Base-by-base conservation (phyloP, 2,113 vertebrate genomes). In the Numida meleagris region DNA sequence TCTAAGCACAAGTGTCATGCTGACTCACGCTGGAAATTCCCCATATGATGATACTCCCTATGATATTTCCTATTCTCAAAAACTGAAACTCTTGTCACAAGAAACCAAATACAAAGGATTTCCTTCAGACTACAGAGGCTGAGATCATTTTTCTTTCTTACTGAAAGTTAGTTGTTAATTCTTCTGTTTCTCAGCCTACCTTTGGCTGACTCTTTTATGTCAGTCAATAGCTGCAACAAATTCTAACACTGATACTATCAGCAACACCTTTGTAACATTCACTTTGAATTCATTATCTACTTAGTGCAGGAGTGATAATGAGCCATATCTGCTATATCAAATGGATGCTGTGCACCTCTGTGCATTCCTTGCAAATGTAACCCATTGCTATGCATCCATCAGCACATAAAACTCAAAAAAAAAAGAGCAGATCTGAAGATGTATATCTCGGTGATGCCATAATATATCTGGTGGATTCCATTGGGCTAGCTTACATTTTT, bases 21-120 rank as follows among this genome's bases (percentile, higher is more conserved):
- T 90, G 86, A 93, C 34, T 91, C 85, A 95, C 48, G 17, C 82
- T 65, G 43, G n/a, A 95, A 73, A 78, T 91, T 93, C 94, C 86
- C 68, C 65, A 75, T 34, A 53, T 61, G 61, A 75, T 0, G 0
- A 36, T 68, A 36, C 36, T 76, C 61, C 16, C 42, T 71, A 42
- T 0, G 2, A 24, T 10, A 84, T 68, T 89, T 81, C 58, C 65
- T 84, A 3, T 72, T 72, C 51, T 90, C 48, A 61, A 71, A 88
- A 88, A 65, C 38, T 43, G 38, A 66, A 66, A 58, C 31, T 29
- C 20, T 74, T 34, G 36, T 83, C 4, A 3, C 73, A 75, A 73
- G 89, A 83, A 78, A 18, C 46, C 61, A 67, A 80, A 74, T 2
- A 2, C 24, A 82, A 82, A 93, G 43, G 27, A 89, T 82, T 94